These are phyloP conservation scores for Thaumetopoea pityocampa DNA, from an alignment of 1,140 invertebrate species.

Conservation along the genomic window DNA sequence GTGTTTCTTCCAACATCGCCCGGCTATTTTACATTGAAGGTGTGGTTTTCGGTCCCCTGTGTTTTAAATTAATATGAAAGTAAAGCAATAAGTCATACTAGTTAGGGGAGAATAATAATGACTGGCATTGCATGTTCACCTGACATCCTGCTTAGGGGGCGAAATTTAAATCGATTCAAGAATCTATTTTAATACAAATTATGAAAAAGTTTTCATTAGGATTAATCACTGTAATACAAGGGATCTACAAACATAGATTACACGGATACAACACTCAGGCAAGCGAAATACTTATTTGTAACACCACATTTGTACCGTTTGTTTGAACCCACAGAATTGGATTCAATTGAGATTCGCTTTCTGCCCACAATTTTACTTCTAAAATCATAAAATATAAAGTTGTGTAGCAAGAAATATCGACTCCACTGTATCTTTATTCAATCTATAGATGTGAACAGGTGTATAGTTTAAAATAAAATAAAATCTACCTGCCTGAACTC, in stretches of 20 bases:
- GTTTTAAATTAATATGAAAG: conserved; percentile 24
- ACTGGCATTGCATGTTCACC: conserved; percentile 33
- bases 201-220: too few species aligned
- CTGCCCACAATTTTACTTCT: too few species aligned
- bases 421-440: conserved; percentile 2
- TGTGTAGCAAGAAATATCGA: too few species aligned
- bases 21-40: conserved; percentile 4
- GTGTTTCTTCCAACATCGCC: neutral
- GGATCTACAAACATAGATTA: too few species aligned
- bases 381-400: too few species aligned
- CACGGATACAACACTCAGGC: too few species aligned
- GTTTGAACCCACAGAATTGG: too few species aligned
- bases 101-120: conserved; percentile 30
- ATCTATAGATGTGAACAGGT: conserved; percentile 15
- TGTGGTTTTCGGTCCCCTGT: conserved; percentile 22
- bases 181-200: too few species aligned
- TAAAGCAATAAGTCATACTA: conserved; percentile 28
- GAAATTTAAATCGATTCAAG: conserved; percentile 5
- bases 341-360: conserved; percentile 18
- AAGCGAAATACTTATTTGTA: too few species aligned
- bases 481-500: conserved; percentile 4
- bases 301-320: too few species aligned
- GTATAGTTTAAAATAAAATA: conserved; percentile 8
- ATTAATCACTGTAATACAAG: too few species aligned
- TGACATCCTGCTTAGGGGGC: conserved; percentile 23